A percentile compares a stretch with the other conserved stretches of the same genome.
Conservation (phyloP, 2,113 vertebrate species). For the Ia io region DNA sequence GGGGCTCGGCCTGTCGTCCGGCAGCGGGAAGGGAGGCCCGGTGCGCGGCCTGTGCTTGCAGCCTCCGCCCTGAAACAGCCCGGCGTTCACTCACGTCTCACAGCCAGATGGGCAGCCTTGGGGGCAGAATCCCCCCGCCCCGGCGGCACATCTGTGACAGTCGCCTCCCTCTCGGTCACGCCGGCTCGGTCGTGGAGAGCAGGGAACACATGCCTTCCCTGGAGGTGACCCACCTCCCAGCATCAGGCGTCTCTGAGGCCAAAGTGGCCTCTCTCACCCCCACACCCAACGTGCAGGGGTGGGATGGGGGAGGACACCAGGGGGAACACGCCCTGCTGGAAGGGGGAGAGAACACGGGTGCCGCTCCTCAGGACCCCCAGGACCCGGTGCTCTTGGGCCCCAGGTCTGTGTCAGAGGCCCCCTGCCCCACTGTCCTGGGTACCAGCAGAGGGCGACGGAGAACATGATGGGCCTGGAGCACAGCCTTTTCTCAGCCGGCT, state of each 20-base stretch:
- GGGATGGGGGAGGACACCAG: background rate
- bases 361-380: background rate
- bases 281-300: no score
- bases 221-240: background rate
- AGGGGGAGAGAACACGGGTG: no score
- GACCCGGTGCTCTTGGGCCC: background rate
- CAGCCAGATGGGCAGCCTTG: background rate
- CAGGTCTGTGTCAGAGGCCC: no score
- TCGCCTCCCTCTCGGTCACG: rapidly evolving
- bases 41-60: background rate
- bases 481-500: no score
- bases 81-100: background rate
- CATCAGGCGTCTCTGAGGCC: background rate
- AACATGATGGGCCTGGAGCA: background rate
- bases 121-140: background rate
- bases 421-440: background rate
- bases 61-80: background rate
- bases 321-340: no score
- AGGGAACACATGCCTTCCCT: background rate
- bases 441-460: background rate
- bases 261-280: background rate
- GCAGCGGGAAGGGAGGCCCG: background rate
- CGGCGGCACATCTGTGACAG: background rate
- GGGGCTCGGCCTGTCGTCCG: background rate
- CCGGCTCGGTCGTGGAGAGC: background rate